Evolutionary conservation across 2,888 invertebrate genomes (phyloP), one percentile per base, ranked within the genome.

Genomic region (Stegana nigrithorax): DNA sequence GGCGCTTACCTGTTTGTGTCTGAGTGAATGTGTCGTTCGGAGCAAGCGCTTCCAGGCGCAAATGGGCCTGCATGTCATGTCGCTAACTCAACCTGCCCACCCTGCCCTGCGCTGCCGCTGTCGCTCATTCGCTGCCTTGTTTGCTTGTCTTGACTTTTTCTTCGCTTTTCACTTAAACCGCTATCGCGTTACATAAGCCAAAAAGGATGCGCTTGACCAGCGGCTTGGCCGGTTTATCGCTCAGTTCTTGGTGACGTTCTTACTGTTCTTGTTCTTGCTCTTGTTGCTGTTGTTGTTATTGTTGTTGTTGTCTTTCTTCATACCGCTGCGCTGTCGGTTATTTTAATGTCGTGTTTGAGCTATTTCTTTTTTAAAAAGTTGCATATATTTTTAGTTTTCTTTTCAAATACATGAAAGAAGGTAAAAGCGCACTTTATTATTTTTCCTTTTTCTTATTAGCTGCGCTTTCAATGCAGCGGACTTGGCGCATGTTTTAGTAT

Each of bases 121-220:
- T 19, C 8, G 17, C 23, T n/a, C n/a, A n/a, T n/a, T n/a, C n/a
- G n/a, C n/a, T n/a, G n/a, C n/a, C n/a, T n/a, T n/a, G n/a, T n/a
- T n/a, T n/a, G n/a, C n/a, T n/a, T n/a, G n/a, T n/a, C n/a, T n/a
- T n/a, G n/a, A n/a, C n/a, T n/a, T n/a, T n/a, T n/a, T n/a, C n/a
- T n/a, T n/a, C n/a, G n/a, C n/a, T n/a, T n/a, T n/a, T 25, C 36
- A 55, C 53, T 14, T n/a, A 12, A 19, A 32, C 53, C 53, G 53
- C 53, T 55, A 55, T 55, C 53, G 36, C 53, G 23, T 55, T 55
- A 55, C 53, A 55, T 55, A 55, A 55, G 53, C 32, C 53, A 8
- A 21, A 55, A 55, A 55, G 53, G 53, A 55, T 55, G 53, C 53
- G 47, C 47, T 10, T 23, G n/a, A 25, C 12, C 23, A 23, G 47